Evolutionary conservation across 2,888 invertebrate species (phyloP), one percentile per base, ranked within the genome.

Genomic region (Palloptera scutellata): DNA sequence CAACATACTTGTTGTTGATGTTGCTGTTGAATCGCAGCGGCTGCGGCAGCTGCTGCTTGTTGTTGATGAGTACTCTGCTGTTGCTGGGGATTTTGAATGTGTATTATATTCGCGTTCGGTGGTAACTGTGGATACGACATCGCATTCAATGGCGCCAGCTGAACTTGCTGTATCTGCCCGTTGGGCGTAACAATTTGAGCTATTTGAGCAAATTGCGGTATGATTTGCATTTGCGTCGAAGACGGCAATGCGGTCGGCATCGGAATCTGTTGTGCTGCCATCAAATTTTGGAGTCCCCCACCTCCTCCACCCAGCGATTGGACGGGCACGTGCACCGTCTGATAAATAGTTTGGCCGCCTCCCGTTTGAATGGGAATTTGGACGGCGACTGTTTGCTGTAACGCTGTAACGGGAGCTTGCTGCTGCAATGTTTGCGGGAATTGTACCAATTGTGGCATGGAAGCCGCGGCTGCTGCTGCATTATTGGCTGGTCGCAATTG

Each of bases 321-420:
- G 17, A 97, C 88, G 0, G 97, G 97, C 77, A 98, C 91, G 83
- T 97, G 97, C 1, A 98, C 92, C 0, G 97, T 97, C 84, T 98
- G 97, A 84, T 96, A 94, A 68, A 97, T 92, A 0, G 97, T 97
- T 85, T 97, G 97, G 0, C 97, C 97, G 45, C 71, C 76, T 51
- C 77, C 80, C 0, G 83, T 83, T 65, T 84, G 84, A 55, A 83
- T 83, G 17, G 83, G 83, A 17, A 83, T 94, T 84, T 97, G 97
- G 5, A 97, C 94, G 0, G 95, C 95, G 62, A 96, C 94, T 78
- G 91, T 92, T 30, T 83, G 77, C 60, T 74, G 74, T 12, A 72
- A n/a, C 8, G 70, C 13, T 3, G 67, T 68, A 17, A 81, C 69
- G 4, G 76, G 69, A 15, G 67, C 71, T 11, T 70, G 73, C 17